phyloP scores from a whole-genome alignment of 2,797 vertebrate species.

The Hippopotamyrus pictus region DNA sequence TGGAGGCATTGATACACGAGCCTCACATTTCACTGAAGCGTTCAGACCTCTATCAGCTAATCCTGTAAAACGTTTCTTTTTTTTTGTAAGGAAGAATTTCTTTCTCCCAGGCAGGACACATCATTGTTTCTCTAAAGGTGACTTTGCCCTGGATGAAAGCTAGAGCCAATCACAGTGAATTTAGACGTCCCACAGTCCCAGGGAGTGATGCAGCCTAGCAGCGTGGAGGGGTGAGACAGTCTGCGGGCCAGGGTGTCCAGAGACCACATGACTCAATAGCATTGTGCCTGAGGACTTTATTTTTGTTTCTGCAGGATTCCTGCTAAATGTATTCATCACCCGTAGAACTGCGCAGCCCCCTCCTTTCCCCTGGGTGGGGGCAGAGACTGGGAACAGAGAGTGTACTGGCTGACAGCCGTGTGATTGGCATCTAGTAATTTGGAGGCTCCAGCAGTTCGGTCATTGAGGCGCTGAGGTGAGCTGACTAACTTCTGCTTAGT shows the following conservation, averaged over 20 bases:
- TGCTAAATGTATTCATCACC: neutral
- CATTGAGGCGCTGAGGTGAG: neutral
- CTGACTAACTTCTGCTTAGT: neutral
- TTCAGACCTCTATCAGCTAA: neutral
- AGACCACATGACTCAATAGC: neutral
- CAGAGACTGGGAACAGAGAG: neutral
- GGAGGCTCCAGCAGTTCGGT: neutral
- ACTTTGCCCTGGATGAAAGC: neutral
- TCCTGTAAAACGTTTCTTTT: neutral
- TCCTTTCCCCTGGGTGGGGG: neutral
- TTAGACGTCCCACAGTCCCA: neutral
- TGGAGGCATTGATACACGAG: neutral
- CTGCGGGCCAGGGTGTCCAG: neutral
- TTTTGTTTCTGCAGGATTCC: neutral
- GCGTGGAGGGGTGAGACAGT: neutral
- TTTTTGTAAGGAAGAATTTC: neutral
- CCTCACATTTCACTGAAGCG: neutral
- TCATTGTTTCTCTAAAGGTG: neutral
- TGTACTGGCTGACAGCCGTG: neutral
- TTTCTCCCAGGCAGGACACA: neutral
- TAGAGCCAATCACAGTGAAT: neutral
- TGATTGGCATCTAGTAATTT: neutral
- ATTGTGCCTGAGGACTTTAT: neutral
- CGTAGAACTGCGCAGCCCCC: neutral
- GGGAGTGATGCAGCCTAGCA: neutral